Evolutionary conservation across 35 echinoderm and acorn worm genomes (phyloP).

Genomic region (Acanthaster planci): DNA sequence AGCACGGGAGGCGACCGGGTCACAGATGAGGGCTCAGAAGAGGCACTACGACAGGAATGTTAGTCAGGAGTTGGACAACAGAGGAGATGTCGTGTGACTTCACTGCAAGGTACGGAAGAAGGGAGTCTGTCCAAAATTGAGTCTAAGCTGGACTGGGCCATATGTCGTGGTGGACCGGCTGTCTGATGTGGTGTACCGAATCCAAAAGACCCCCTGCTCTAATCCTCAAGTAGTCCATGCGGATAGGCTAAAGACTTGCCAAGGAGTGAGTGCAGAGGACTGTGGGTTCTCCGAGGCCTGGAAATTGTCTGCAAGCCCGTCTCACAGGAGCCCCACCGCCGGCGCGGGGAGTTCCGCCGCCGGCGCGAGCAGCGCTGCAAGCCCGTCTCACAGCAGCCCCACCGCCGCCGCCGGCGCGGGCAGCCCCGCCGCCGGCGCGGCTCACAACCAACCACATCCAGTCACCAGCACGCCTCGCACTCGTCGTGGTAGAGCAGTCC

Average conservation of each 20-base stretch:
- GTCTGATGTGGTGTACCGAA: not conserved
- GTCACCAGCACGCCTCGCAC: not conserved
- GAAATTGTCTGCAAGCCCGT: not conserved
- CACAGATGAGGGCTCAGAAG: not conserved
- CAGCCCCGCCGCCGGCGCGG: not conserved
- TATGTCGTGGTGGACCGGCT: too few relatives aligned
- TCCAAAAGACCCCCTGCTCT: not conserved
- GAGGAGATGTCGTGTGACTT: not conserved
- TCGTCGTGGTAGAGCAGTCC: not conserved
- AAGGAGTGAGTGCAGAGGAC: not conserved
- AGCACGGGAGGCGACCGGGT: not conserved
- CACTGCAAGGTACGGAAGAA: not conserved
- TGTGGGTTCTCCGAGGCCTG: not conserved
- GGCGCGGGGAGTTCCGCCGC: too few relatives aligned
- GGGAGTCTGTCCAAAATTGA: not conserved
- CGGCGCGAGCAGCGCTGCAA: too few relatives aligned
- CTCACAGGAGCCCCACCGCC: not conserved
- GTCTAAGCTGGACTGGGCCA: not conserved
- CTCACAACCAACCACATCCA: not conserved
- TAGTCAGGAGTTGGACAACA: not conserved
- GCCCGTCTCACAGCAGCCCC: too few relatives aligned
- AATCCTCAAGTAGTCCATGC: too few relatives aligned
- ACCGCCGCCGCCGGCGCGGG: not conserved
- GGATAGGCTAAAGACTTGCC: not conserved
- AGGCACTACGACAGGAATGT: not conserved